Conservation (phyloP, 1,140 invertebrate species). For the Nephila pilipes region DNA sequence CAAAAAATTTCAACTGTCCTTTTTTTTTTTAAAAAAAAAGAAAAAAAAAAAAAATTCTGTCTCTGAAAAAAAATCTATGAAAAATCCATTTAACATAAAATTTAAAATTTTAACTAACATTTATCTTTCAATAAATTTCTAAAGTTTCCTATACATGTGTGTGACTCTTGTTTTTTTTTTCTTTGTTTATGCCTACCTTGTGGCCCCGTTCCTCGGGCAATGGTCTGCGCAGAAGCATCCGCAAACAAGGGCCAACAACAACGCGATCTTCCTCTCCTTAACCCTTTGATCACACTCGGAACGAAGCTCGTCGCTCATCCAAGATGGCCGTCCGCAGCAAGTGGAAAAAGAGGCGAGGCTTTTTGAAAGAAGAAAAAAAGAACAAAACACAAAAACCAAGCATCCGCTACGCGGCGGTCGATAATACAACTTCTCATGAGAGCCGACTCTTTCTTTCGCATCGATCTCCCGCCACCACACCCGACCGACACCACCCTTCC, state of each 20-base stretch:
- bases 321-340: slow-evolving; percentile 71
- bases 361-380: slow-evolving; percentile 75
- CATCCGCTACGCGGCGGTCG: slow-evolving; percentile 62
- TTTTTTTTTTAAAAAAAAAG: not conserved
- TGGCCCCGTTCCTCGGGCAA: not conserved
- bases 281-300: slow-evolving; percentile 71
- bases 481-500: not conserved
- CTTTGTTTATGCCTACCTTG: slow-evolving; percentile 41
- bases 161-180: slow-evolving; percentile 30
- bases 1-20: not conserved
- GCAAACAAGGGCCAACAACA: slow-evolving; percentile 45
- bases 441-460: slow-evolving; percentile 66
- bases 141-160: not conserved
- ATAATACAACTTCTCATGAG: slow-evolving; percentile 67
- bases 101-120: not conserved
- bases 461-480: slow-evolving; percentile 17
- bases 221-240: slow-evolving; percentile 54
- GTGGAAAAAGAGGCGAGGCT: slow-evolving; percentile 75
- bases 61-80: no score
- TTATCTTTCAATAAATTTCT: not conserved
- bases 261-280: slow-evolving; percentile 60
- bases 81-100: no score
- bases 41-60: no score
- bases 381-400: slow-evolving; percentile 70
- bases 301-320: slow-evolving; percentile 71